A percentile compares a stretch with the other conserved stretches of the same genome.
phyloP scores from a whole-genome alignment of 2,113 vertebrate genomes.

The Pelecanus crispus region DNA sequence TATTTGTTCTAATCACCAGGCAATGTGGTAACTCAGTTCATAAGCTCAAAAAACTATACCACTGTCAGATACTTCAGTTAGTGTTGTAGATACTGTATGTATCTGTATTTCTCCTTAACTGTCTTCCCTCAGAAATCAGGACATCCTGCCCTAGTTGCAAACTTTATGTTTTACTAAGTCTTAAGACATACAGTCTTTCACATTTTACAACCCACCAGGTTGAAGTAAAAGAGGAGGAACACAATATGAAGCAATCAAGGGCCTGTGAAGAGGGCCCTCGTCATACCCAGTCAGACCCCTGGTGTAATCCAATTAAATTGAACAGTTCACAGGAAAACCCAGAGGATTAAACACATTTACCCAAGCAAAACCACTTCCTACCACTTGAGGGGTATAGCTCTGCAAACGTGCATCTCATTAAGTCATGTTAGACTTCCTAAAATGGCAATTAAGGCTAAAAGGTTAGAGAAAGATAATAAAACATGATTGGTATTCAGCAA shows the following conservation, averaged over 20 bases:
- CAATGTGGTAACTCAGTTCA: neutral
- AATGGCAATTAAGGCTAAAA: slow-evolving; percentile 55
- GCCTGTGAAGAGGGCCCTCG: neutral
- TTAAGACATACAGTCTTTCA: neutral
- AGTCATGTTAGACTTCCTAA: neutral
- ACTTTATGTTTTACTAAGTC: neutral
- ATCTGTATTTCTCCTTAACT: neutral
- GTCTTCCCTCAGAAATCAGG: neutral
- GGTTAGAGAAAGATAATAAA: slow-evolving; percentile 37
- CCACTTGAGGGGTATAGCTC: neutral
- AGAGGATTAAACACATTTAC: neutral
- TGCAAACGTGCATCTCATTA: slow-evolving; percentile 25
- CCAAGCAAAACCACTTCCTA: slow-evolving; percentile 12
- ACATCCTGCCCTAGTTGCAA: neutral
- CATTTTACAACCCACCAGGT: neutral
- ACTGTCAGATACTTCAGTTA: neutral
- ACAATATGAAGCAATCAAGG: neutral
- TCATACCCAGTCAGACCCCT: slow-evolving; percentile 13
- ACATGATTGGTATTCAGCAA: neutral
- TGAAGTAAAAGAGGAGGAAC: slow-evolving; percentile 2
- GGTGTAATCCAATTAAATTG: slow-evolving; percentile 36
- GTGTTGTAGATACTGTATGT: neutral
- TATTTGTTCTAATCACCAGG: slow-evolving; percentile 5
- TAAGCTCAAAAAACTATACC: neutral
- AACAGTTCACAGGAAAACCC: neutral